phyloP scores from a whole-genome alignment of 2,888 invertebrate genomes.

The Drosophila picticornis region DNA sequence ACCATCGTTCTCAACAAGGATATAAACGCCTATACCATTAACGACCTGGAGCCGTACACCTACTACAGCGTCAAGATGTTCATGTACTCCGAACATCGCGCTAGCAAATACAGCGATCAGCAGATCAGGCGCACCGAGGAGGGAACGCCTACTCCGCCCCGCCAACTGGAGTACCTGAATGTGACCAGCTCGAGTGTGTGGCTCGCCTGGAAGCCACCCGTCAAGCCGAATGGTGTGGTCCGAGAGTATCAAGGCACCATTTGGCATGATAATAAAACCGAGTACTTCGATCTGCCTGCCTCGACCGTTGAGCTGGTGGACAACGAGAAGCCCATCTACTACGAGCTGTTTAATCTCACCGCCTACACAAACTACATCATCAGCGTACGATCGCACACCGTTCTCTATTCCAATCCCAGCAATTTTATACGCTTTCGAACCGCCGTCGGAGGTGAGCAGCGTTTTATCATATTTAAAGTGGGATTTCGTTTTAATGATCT shows the following conservation, averaged over 20 bases:
- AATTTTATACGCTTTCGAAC: constrained; percentile 87
- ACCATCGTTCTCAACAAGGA: constrained; percentile 52
- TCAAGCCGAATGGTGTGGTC: constrained; percentile 90
- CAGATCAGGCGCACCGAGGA: constrained; percentile 89
- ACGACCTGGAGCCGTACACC: constrained; percentile 90
- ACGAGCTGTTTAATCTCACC: constrained; percentile 84
- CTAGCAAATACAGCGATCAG: constrained; percentile 87
- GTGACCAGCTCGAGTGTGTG: constrained; percentile 42
- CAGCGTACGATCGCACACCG: constrained; percentile 90
- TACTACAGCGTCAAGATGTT: constrained; percentile 90
- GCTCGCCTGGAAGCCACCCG: constrained; percentile 88
- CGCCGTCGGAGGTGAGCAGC: constrained; percentile 86
- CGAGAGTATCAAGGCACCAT: constrained; percentile 56
- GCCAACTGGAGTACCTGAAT: constrained; percentile 43
- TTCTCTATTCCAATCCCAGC: constrained; percentile 88
- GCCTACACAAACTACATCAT: constrained; percentile 90
- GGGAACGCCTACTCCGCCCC: constrained; percentile 87
- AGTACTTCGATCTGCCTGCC: constrained; percentile 37
- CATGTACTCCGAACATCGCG: constrained; percentile 87
- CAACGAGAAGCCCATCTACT: constrained; percentile 61
- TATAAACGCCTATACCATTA: constrained; percentile 86
- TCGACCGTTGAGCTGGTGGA: constrained; percentile 49
- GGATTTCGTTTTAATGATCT: no score
- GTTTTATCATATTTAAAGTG: neutral
- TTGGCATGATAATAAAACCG: constrained; percentile 36